phyloP scores from a whole-genome alignment of 2,797 vertebrate genomes.

The Loriculus beryllinus region DNA sequence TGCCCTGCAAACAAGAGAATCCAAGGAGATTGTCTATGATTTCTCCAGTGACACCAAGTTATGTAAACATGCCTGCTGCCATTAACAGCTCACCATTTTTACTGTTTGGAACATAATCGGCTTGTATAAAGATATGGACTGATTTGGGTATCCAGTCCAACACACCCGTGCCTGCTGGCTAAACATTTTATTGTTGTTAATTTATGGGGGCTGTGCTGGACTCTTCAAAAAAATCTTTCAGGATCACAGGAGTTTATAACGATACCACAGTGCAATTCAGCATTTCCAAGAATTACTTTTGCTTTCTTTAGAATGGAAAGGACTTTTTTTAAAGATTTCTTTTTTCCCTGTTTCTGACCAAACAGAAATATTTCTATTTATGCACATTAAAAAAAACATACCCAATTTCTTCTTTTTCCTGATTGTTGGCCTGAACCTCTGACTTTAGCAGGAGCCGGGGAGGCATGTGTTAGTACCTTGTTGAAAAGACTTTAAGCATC shows the following conservation, averaged over 20 bases:
- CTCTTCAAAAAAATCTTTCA: background rate
- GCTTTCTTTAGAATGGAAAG: conserved; percentile 57
- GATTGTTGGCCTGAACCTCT: background rate
- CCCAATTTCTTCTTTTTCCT: background rate
- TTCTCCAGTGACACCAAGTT: conserved; percentile 7
- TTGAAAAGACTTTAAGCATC: background rate
- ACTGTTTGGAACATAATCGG: conserved; percentile 27
- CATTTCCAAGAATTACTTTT: conserved; percentile 61
- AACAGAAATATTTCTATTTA: conserved; percentile 5
- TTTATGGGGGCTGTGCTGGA: background rate
- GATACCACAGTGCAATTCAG: conserved; percentile 49
- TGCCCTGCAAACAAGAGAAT: background rate
- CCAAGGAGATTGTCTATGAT: background rate
- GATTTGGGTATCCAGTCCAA: background rate
- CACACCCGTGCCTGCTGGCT: background rate
- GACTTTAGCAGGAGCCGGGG: background rate
- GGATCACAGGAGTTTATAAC: background rate
- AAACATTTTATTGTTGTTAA: conserved; percentile 28
- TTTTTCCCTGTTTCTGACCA: background rate
- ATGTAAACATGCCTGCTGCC: background rate
- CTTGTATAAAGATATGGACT: background rate
- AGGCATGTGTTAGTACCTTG: background rate
- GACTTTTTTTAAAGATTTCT: background rate
- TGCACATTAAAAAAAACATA: background rate
- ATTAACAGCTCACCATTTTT: conserved; percentile 14